phyloP scores from a whole-genome alignment of 2,888 invertebrate species.

The Parnassius glacialis region DNA sequence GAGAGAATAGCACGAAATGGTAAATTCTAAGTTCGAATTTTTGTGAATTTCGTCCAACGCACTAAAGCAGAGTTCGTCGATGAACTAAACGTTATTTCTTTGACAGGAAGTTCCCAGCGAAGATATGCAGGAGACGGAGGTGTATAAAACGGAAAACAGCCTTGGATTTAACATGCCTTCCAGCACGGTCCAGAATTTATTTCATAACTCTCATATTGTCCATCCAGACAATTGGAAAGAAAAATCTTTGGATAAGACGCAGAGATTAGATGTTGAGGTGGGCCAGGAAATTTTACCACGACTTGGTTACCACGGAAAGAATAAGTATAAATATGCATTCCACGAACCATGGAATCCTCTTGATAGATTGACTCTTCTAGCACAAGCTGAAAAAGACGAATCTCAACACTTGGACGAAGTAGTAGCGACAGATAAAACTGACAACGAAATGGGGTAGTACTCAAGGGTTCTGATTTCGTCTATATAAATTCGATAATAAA shows the following conservation, averaged over 20 bases:
- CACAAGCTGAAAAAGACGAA: conserved; percentile 56
- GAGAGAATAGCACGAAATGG: conserved; percentile 6
- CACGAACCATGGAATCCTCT: conserved; percentile 72
- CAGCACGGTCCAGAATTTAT: conserved; percentile 47
- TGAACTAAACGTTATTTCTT: conserved; percentile 44
- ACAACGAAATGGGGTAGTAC: conserved; percentile 34
- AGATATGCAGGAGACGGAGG: conserved; percentile 38
- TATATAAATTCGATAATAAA: not conserved
- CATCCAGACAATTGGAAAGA: conserved; percentile 66
- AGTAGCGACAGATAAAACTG: conserved; percentile 29
- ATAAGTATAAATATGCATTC: conserved; percentile 67
- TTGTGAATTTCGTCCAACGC: conserved; percentile 66
- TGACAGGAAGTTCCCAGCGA: conserved; percentile 59
- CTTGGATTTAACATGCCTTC: conserved; percentile 34
- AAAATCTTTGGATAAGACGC: conserved; percentile 41
- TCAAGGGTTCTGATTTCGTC: conserved; percentile 56
- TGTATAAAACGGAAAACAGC: conserved; percentile 39
- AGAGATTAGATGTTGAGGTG: conserved; percentile 27
- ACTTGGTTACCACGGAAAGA: conserved; percentile 65
- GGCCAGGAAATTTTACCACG: conserved; percentile 46
- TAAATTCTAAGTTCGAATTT: conserved; percentile 15
- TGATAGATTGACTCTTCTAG: conserved; percentile 56
- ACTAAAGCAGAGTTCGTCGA: conserved; percentile 41
- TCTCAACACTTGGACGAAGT: conserved; percentile 5
- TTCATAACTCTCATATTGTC: conserved; percentile 55